Evolutionary conservation across 2,888 invertebrate species (phyloP), one percentile per base, ranked within the genome.

Genomic region (Cephalotes varians): DNA sequence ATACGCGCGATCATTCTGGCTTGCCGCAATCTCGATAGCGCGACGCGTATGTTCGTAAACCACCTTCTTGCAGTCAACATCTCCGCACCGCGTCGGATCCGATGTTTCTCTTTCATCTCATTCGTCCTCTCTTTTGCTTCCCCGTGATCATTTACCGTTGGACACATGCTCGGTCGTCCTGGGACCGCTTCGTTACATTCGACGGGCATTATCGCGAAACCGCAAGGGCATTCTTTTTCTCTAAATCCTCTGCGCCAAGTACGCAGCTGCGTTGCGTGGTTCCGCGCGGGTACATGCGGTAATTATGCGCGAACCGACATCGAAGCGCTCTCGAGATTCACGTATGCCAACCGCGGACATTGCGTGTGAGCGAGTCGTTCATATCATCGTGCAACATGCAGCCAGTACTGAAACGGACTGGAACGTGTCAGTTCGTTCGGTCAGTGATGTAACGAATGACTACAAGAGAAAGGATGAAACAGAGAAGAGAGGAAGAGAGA

Each of bases 171-270:
- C 60, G 37, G 10, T 10, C 40, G 51, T 18, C 21, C 31, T 31
- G 62, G 56, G 49, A 25, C 62, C 58, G 65, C 54, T 79, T 44
- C 79, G 69, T 81, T 83, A 73, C 80, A 81, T 85, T 86, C 86
- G 84, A 87, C 86, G 83, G 82, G 85, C 86, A 91, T 90, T 89
- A 91, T 87, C 73, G 84, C 84, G 83, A 87, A 90, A 91, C 89
- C 88, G 84, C 90, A 86, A 87, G 64, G 73, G 82, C 81, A 90
- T 88, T 90, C 87, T 87, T 89, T 21, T n/a, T 64, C 15, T 3
- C 10, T 9, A n/a, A n/a, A n/a, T n/a, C 49, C n/a, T 49, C 51
- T 64, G 47, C 81, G 74, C 47, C 40, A 40, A 58, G 69, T 67
- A 83, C 83, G 80, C 83, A 86, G 81, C 69, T 77, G 65, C 73